Evolutionary conservation across 2,113 vertebrate species (phyloP).

Genomic region (Crocuta crocuta): DNA sequence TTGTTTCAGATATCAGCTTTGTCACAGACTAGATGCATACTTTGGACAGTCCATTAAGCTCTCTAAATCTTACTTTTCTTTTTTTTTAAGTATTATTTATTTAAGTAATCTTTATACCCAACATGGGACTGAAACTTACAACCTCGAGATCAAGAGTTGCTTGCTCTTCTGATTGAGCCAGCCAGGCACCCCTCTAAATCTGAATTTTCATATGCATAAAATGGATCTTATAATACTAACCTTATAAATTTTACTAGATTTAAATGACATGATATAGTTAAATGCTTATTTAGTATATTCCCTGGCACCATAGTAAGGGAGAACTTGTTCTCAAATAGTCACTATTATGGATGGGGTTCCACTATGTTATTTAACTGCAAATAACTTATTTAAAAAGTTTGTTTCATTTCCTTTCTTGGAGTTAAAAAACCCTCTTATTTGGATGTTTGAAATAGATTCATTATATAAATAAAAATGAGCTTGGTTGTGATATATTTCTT

Average conservation of each 20-base stretch:
- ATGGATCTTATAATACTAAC: neutral
- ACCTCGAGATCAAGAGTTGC: neutral
- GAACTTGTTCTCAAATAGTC: neutral
- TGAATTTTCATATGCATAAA: slow-evolving; percentile 15
- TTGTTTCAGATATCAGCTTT: slow-evolving; percentile 22
- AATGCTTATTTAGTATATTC: neutral
- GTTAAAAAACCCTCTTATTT: neutral
- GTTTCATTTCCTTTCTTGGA: neutral
- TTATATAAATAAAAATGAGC: slow-evolving; percentile 26
- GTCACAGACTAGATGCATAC: neutral
- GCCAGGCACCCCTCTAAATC: neutral
- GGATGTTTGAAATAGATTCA: neutral
- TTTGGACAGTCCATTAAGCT: slow-evolving; percentile 5
- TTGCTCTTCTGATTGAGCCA: neutral
- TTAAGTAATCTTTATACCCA: neutral
- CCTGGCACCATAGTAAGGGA: neutral
- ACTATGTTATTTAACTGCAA: neutral
- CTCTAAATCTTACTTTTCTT: neutral
- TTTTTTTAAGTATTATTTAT: neutral
- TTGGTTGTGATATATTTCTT: slow-evolving; percentile 10
- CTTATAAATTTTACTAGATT: neutral
- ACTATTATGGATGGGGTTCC: neutral
- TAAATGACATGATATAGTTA: neutral
- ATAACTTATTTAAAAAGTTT: slow-evolving; percentile 9
- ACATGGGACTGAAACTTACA: neutral